Base-by-base conservation (phyloP, 2,888 invertebrate genomes). In the Aphrophora alni region DNA sequence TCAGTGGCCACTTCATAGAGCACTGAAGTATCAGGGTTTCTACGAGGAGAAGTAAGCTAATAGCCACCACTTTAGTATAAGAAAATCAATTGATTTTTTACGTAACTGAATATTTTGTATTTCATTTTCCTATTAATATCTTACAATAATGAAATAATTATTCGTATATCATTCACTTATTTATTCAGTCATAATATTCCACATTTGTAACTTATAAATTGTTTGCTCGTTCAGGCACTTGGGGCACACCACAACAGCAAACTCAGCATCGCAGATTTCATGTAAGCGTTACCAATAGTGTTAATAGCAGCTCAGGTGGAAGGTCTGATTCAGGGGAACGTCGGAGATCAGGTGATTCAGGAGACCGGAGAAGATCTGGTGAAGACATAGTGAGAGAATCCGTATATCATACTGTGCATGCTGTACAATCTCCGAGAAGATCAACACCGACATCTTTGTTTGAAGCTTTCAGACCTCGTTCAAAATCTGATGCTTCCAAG, bases 381-480 rank as follows among this genome's bases (percentile, higher is more conserved):
- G 84, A 84, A 80, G 84, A 84, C 70, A 80, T 83, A 38, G 74
- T 80, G 75, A 81, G 44, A 14, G 59, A 59, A 21, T 59, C 59
- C 21, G 59, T 59, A 10, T 59, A 59, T 8, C 79, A 81, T 78
- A 68, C 78, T 24, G 59, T 38, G 51, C 71, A 59, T 5, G 80
- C 73, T 10, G 80, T 70, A 17, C 78, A 76, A 71, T 81, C 81
- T 24, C 81, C 77, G 44, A 75, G 79, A 73, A 80, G 27, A 75
- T 71, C 24, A 81, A 84, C 82, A 75, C 82, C 77, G 85, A 51
- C 85, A 69, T 83, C 93, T 0, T 90, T 96, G 84, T 93, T 96
- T 86, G 95, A 96, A 87, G 94, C 95, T 68, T 95, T 96, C 87
- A 90, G 95, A 84, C 93, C 93, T 75, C 90, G 94, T 82, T 93